Evolutionary conservation across 2,113 vertebrate genomes (phyloP).

Genomic region (Ahaetulla prasina): DNA sequence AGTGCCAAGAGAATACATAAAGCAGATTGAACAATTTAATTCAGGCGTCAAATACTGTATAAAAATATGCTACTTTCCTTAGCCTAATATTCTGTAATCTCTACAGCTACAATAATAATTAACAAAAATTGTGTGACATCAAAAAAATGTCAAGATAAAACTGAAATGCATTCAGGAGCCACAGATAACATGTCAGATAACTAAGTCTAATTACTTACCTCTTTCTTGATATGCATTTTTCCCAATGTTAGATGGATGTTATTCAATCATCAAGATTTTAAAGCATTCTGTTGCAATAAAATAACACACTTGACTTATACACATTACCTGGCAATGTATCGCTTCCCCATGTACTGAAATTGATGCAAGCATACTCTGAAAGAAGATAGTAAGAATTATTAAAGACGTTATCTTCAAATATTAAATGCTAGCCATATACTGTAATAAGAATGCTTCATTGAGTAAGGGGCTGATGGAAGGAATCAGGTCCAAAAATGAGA

Average conservation of each 20-base stretch:
- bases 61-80: background rate
- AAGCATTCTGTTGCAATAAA: background rate
- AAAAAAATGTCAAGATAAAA: background rate
- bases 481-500: background rate
- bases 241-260: background rate
- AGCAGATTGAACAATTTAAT: background rate
- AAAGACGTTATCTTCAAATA: background rate
- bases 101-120: background rate
- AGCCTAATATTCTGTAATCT: background rate
- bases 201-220: constrained; percentile 22
- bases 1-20: background rate
- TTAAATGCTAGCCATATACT: background rate
- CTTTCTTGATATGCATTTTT: background rate
- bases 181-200: background rate
- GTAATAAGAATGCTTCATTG: background rate
- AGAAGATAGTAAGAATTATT: constrained; percentile 43
- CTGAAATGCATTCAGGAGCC: background rate
- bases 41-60: background rate
- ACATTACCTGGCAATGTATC: constrained; percentile 97
- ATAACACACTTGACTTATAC: constrained; percentile 33
- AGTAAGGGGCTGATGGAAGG: background rate
- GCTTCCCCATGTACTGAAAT: constrained; percentile 98
- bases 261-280: constrained; percentile 18
- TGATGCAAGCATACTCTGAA: constrained; percentile 94
- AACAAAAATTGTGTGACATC: background rate